Evolutionary conservation across 2,113 vertebrate species (phyloP).

Genomic region (Odocoileus virginianus): DNA sequence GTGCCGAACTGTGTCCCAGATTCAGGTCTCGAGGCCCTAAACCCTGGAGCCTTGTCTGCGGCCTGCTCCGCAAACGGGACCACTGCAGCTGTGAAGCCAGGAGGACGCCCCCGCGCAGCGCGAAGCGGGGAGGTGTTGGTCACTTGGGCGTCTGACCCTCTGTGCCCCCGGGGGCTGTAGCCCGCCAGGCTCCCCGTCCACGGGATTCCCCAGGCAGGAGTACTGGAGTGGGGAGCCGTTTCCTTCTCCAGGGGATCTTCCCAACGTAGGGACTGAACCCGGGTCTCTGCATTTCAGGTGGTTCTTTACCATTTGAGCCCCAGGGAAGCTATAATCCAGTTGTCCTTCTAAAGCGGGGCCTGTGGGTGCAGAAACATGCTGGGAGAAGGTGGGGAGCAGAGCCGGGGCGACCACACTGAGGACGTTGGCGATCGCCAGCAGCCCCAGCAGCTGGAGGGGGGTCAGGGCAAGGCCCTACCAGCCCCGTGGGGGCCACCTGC

Average conservation of each 20-base stretch:
- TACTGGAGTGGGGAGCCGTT: neutral
- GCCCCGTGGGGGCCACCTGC: neutral
- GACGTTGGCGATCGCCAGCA: accelerated
- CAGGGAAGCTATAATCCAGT: neutral
- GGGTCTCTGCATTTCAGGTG: neutral
- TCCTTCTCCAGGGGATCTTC: neutral
- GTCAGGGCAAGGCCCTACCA: neutral
- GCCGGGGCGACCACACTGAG: neutral
- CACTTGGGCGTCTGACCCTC: accelerated
- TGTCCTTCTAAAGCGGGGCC: neutral
- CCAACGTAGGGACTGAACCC: neutral
- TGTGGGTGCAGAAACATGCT: accelerated
- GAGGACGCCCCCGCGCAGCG: neutral
- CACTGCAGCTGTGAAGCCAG: neutral
- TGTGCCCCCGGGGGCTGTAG: neutral
- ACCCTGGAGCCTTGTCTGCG: neutral
- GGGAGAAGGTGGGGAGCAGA: accelerated
- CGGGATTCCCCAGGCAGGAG: neutral
- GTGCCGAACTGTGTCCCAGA: neutral
- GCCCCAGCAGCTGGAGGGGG: neutral
- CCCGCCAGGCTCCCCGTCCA: neutral
- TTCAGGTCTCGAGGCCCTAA: neutral
- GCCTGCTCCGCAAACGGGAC: neutral
- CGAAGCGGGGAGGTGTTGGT: accelerated
- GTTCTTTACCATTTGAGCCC: neutral